Percentiles rank a stretch among this genome's conserved stretches.
Conservation (phyloP, 2,797 vertebrate species). For the Phrynocephalus vlangalii region DNA sequence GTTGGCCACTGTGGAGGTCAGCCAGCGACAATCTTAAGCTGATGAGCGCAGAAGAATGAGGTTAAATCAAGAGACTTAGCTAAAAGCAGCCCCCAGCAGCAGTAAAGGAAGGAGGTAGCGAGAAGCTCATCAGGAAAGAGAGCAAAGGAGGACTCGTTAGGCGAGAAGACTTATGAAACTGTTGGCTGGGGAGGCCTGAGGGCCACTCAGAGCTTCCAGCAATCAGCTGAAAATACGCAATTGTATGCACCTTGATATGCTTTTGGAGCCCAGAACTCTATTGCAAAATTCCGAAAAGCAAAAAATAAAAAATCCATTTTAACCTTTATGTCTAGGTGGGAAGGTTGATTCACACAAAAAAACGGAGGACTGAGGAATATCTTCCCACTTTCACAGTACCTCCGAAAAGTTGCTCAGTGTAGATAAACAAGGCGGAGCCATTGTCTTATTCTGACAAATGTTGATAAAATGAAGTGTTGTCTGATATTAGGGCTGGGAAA, state of each 20-base stretch:
- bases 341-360: not conserved
- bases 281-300: not conserved
- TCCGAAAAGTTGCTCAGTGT: constrained; percentile 60
- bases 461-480: constrained; percentile 67
- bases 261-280: not conserved
- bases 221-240: too few relatives aligned
- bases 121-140: too few relatives aligned
- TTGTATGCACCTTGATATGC: too few relatives aligned
- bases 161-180: not conserved
- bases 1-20: too few relatives aligned
- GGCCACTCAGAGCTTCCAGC: not conserved
- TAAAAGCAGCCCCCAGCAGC: too few relatives aligned
- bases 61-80: too few relatives aligned
- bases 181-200: not conserved
- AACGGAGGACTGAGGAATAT: not conserved
- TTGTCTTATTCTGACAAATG: constrained; percentile 71
- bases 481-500: constrained; percentile 59
- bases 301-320: not conserved
- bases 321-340: not conserved
- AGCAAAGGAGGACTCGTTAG: too few relatives aligned
- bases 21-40: too few relatives aligned
- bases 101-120: too few relatives aligned
- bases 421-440: constrained; percentile 67
- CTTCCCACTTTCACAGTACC: constrained; percentile 2
- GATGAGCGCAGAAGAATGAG: too few relatives aligned